These are phyloP conservation scores for Hemiprocne comata DNA, from an alignment of 2,113 vertebrate species.

Conservation along the genomic window DNA sequence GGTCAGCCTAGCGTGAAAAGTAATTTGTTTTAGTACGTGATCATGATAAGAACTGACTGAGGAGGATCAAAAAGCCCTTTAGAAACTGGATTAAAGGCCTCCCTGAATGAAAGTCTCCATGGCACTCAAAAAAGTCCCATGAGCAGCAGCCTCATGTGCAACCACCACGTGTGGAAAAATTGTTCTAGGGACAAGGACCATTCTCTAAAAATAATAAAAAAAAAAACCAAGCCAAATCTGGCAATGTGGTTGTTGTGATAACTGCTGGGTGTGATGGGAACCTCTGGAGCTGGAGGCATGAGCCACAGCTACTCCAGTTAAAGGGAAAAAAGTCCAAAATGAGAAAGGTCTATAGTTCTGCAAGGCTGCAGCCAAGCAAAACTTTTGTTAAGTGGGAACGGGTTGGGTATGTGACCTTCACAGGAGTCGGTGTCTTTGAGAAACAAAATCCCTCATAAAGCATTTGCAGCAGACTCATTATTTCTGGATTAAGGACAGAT, in stretches of 20 bases:
- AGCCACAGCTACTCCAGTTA: neutral
- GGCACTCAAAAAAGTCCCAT: neutral
- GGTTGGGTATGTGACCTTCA: neutral
- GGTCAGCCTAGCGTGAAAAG: constrained; percentile 24
- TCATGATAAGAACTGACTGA: neutral
- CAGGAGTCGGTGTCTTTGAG: neutral
- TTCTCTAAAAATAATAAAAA: neutral
- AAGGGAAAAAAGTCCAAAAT: neutral
- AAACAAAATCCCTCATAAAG: neutral
- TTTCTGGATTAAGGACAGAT: constrained; percentile 56
- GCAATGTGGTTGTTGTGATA: neutral
- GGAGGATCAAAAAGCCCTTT: neutral
- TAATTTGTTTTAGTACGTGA: constrained; percentile 11
- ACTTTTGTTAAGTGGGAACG: neutral
- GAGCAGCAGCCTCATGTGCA: neutral
- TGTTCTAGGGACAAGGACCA: neutral
- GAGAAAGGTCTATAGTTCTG: neutral
- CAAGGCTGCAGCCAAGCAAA: neutral
- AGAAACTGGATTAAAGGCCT: constrained; percentile 2
- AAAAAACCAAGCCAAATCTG: neutral
- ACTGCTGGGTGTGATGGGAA: neutral
- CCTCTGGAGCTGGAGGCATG: neutral
- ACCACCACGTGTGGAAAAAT: neutral
- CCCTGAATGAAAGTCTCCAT: neutral
- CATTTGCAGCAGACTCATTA: constrained; percentile 19